A percentile compares a stretch with the other conserved stretches of the same genome.
Conservation (phyloP, 2,797 vertebrate genomes). For the Helicolenus hilgendorfi region DNA sequence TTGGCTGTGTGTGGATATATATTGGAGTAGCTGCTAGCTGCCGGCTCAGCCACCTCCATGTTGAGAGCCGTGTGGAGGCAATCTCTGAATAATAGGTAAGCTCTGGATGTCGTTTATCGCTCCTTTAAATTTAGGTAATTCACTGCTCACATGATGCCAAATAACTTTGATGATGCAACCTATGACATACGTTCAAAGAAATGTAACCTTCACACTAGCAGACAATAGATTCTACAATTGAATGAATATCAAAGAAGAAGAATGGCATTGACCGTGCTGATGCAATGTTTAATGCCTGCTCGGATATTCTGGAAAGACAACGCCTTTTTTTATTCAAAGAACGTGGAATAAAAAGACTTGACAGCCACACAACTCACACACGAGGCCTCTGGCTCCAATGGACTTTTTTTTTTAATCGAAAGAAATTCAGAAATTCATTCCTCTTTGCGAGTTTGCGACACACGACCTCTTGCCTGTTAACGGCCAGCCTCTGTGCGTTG, state of each 20-base stretch:
- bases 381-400: constrained; percentile 11
- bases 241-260: constrained; percentile 31
- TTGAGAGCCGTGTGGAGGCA: not conserved
- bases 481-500: too few species aligned
- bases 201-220: constrained; percentile 4
- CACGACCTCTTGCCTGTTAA: too few species aligned
- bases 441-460: not conserved
- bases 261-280: constrained; percentile 23
- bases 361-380: constrained; percentile 26
- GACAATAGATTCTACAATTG: constrained; percentile 20
- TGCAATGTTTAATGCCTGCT: constrained; percentile 42
- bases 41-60: not conserved
- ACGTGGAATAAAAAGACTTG: constrained; percentile 10
- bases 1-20: not conserved
- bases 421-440: not conserved
- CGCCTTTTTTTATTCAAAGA: constrained; percentile 43
- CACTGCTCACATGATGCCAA: constrained; percentile 25
- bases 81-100: not conserved
- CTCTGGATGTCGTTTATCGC: not conserved
- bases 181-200: constrained; percentile 5
- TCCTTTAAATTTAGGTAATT: constrained; percentile 27
- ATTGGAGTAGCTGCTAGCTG: not conserved
- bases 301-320: constrained; percentile 23
- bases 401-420: not conserved
- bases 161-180: constrained; percentile 41